Conservation (phyloP, 2,888 invertebrate species). For the Lamellibrachia satsuma region DNA sequence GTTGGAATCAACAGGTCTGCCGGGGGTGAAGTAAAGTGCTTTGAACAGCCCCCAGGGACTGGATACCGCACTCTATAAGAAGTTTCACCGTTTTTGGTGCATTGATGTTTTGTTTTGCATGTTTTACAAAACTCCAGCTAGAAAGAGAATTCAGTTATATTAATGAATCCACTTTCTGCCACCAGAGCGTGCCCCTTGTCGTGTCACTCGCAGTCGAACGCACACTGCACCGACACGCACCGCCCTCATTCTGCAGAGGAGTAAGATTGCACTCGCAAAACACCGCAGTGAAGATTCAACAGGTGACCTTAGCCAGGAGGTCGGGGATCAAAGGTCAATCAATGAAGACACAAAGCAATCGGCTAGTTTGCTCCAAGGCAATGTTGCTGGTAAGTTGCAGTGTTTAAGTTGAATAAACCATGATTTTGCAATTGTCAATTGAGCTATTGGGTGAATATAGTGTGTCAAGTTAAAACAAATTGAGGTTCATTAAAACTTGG, state of each 20-base stretch:
- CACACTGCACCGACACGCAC: neutral
- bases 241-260: neutral
- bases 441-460: no score
- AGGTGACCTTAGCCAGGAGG: conserved; percentile 6
- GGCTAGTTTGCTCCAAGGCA: neutral
- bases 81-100: neutral
- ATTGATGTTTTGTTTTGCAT: neutral
- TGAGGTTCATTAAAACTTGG: no score
- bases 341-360: neutral
- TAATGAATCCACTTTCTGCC: neutral
- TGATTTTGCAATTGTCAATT: neutral
- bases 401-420: neutral
- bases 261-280: neutral
- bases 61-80: no score
- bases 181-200: neutral
- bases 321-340: neutral
- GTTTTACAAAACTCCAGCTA: neutral
- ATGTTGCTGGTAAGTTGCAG: neutral
- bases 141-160: neutral
- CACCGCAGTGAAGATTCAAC: neutral
- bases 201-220: neutral
- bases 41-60: no score
- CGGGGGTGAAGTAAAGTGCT: no score
- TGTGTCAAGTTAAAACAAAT: no score
- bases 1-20: no score